These are phyloP conservation scores for Alviniconcha strummeri DNA, from an alignment of 2,888 invertebrate genomes.

Conservation along the genomic window DNA sequence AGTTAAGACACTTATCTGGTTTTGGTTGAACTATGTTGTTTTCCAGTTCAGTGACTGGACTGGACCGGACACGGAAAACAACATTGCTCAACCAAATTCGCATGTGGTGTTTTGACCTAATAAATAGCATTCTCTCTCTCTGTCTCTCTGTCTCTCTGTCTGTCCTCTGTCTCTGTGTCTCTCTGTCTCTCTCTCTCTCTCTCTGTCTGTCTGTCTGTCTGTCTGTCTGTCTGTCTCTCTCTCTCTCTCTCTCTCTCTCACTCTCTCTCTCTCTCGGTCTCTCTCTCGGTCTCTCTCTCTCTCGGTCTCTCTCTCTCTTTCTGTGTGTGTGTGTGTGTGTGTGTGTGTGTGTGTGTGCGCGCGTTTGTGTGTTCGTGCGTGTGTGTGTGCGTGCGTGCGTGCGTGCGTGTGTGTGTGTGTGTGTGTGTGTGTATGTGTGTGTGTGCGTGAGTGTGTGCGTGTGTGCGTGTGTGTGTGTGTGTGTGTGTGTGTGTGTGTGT, in stretches of 20 bases:
- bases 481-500: no score
- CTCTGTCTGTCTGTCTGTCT: not conserved
- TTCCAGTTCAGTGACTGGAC: no score
- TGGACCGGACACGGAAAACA: no score
- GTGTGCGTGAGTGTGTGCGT: no score
- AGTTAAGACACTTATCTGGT: no score
- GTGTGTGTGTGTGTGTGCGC: conserved; percentile 18
- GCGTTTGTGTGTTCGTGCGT: conserved; percentile 11
- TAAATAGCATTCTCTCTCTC: not conserved
- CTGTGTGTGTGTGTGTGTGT: conserved; percentile 13
- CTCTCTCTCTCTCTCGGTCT: no score
- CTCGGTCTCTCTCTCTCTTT: no score
- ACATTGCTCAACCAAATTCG: no score
- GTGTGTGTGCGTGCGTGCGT: conserved; percentile 20
- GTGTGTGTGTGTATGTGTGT: not conserved
- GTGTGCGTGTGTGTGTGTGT: no score
- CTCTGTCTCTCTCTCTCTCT: not conserved
- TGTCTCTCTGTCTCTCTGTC: not conserved
- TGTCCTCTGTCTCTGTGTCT: not conserved
- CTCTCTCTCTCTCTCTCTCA: not conserved
- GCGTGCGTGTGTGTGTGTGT: conserved; percentile 18
- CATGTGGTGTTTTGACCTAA: no score
- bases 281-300: no score
- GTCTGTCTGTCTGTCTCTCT: not conserved
- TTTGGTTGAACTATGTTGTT: no score